Conservation (phyloP, 2,888 invertebrate species). For the Erebia epiphron region DNA sequence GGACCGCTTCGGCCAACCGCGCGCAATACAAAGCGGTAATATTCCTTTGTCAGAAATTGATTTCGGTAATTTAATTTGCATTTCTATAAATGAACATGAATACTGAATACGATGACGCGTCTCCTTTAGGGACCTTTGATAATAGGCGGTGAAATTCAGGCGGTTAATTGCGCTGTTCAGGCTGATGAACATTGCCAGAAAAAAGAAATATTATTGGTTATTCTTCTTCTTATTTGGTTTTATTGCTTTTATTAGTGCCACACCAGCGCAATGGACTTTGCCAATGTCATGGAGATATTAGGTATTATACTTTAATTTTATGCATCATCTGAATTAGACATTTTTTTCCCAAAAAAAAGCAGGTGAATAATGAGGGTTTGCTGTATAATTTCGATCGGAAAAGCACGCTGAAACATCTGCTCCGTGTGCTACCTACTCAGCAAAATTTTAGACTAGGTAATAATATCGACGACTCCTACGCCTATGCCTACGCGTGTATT, state of each 20-base stretch:
- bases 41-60: conserved; percentile 36
- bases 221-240: not conserved
- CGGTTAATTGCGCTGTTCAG: conserved; percentile 8
- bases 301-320: too few relatives aligned
- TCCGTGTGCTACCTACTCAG: too few relatives aligned
- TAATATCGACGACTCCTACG: too few relatives aligned
- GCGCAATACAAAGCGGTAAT: conserved; percentile 32
- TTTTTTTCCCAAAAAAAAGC: too few relatives aligned
- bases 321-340: too few relatives aligned
- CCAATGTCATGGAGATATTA: too few relatives aligned
- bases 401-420: too few relatives aligned
- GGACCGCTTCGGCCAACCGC: conserved; percentile 33
- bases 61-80: conserved; percentile 35
- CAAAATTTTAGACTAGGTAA: too few relatives aligned
- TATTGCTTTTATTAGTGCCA: not conserved
- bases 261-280: not conserved
- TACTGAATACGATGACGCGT: conserved; percentile 17
- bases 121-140: conserved; percentile 17
- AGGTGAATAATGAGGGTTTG: too few relatives aligned
- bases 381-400: too few relatives aligned
- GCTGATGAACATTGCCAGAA: not conserved
- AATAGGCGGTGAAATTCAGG: conserved; percentile 12
- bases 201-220: not conserved
- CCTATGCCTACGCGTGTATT: too few relatives aligned
- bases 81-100: conserved; percentile 27